phyloP scores from a whole-genome alignment of 1,140 invertebrate genomes.

The Dolichoris vasculosae region DNA sequence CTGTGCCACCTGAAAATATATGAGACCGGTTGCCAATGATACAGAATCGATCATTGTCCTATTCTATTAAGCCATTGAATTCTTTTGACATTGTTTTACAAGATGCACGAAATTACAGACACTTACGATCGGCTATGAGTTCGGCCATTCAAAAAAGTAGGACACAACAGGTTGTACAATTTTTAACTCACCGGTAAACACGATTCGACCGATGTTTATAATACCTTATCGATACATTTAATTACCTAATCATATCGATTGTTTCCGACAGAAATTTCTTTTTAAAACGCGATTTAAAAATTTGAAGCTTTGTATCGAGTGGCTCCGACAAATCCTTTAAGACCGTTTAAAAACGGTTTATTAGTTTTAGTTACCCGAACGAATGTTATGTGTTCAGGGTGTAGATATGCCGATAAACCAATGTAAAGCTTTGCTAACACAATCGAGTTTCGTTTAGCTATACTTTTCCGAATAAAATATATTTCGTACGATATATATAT shows the following conservation, averaged over 20 bases:
- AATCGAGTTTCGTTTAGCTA: neutral
- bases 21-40: constrained; percentile 48
- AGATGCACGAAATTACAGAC: neutral
- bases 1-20: constrained; percentile 48
- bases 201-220: neutral
- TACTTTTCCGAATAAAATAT: neutral
- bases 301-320: no score
- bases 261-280: neutral
- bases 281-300: neutral
- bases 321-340: neutral
- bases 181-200: neutral
- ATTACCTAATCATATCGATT: neutral
- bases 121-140: neutral
- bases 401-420: neutral
- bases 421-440: neutral
- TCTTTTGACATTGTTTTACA: constrained; percentile 44
- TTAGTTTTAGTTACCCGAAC: neutral
- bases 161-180: neutral
- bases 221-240: constrained; percentile 1
- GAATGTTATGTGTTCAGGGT: no score
- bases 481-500: no score
- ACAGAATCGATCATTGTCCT: constrained; percentile 51
- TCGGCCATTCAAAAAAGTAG: neutral
- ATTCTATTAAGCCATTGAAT: constrained; percentile 52
- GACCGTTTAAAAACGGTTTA: neutral